Evolutionary conservation across 2,113 vertebrate genomes (phyloP), one percentile per base, ranked within the genome.

Genomic region (Toxotes chatareus): DNA sequence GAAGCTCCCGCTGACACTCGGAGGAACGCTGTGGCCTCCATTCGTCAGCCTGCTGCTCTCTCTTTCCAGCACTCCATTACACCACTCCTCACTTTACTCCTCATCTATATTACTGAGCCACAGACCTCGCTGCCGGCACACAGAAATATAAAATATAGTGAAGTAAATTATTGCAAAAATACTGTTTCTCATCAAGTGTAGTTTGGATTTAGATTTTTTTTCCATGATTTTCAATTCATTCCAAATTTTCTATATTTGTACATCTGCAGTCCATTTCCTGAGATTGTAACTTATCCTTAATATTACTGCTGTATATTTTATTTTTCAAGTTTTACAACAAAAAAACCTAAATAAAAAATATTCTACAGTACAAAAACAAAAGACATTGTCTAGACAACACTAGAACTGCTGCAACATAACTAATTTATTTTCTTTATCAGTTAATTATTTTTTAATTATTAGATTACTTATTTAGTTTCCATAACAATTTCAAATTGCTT

Each of bases 61-160:
- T 84, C 87, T 88, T 82, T 74, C 88, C 86, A 88, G 81, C 86
- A 80, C 86, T 80, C 90, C 90, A 94, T 94, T 94, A 95, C 91
- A 89, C 84, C 80, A 75, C 86, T 85, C 44, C 72, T 94, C 93
- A 94, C 90, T 93, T 93, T 92, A 46, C 92, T 91, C 93, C 92
- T 93, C 93, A 92, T 94, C 86, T 86, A 64, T 91, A 93, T 91
- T 56, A 57, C 79, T 72, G 66, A 79, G 76, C 51, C 69, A 21
- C 46, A 66, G 70, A 69, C 53, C 65, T 61, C 51, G 0, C 69
- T 86, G 49, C 60, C 17, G 36, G 31, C 59, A 31, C 31, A 16
- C 4, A 68, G 2, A 67, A 76, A 53, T 27, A 76, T 0, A 32
- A 67, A 76, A 53, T 27, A 76, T 0, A 32, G 23, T 11, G 9